Evolutionary conservation across 2,113 vertebrate genomes (phyloP), one percentile per base, ranked within the genome.

Genomic region (Cercocebus atys): DNA sequence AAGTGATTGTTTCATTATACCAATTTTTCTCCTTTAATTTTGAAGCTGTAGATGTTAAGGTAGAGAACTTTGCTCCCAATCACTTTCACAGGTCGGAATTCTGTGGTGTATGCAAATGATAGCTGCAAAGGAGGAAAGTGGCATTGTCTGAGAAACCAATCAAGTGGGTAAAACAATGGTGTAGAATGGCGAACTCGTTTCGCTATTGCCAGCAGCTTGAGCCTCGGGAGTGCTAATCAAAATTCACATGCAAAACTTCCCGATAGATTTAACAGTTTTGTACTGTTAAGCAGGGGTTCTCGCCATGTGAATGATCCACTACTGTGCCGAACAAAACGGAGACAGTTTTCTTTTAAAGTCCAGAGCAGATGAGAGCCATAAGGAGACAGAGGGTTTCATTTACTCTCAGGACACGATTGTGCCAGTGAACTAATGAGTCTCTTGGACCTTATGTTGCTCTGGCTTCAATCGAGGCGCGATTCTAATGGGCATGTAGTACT

Each of bases 371-470:
- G 98, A 99, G 98, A 98, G 98, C 73, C 98, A 98, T 90, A 97
- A 98, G 98, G 98, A 98, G 97, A 98, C 97, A 98, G 98, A 98
- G 98, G 98, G 98, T 98, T 98, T 97, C 98, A 78, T 98, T 98
- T 98, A 98, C 98, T 98, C 98, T 98, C 92, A 98, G 98, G 98
- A 99, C 98, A 93, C 79, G 1, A 95, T 86, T 96, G 98, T 98
- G 98, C 98, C 99, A 98, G 98, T 98, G 98, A 98, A 98, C 98
- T 99, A 99, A 99, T 99, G 99, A 99, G 98, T 98, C 98, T 99
- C 98, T 97, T 97, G 98, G 98, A 98, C 98, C 98, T 98, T 99
- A 99, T 99, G 98, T 97, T 98, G 96, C 98, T 98, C 98, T 99
- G 99, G 98, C 99, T 98, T 97, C 97, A 76, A 96, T 95, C 27